Evolutionary conservation across 2,113 vertebrate species (phyloP), one percentile per base, ranked within the genome.

Genomic region (Dermatemys mawii): DNA sequence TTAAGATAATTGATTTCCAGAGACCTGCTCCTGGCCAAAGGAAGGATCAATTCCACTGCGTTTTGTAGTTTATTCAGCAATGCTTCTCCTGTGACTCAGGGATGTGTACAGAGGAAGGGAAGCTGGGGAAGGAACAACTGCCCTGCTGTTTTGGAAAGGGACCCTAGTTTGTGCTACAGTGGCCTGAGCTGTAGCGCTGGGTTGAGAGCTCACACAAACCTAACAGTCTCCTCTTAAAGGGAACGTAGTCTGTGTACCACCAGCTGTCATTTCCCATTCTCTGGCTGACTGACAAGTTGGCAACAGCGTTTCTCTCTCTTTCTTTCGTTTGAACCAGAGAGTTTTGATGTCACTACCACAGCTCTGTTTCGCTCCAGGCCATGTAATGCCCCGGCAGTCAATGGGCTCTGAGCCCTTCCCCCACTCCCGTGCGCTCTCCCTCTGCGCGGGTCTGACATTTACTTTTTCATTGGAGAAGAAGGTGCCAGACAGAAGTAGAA

Each of bases 1-100:
- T 96, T 94, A 86, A 92, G 88, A 83, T 89, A 94, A 97, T 41
- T 92, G 51, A 90, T 90, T 94, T 95, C 81, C 90, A 89, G 73
- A 95, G 96, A 95, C 81, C 41, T 75, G 6, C 78, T 75, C 76
- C 83, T 93, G 73, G 89, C 86, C 94, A 93, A 32, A 95, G 90
- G 85, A 83, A 49, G 53, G 55, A 29, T 48, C 29, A 92, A 22
- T 90, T 87, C 85, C 91, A 53, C 54, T 79, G 88, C 11, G 11
- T 93, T 63, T 91, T 91, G 44, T 0, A 70, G 63, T 21, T 44
- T 17, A 51, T 76, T 89, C 2, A 11, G 51, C 14, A 93, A 51
- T 78, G 55, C 80, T 54, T 88, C 81, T 78, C 78, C 80, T 26
- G 49, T 78, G 70, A 29, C 16, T 38, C 49, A n/a, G 49, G 78